phyloP scores from a whole-genome alignment of 2,888 invertebrate species.

The Macrosoma leucophasiata region DNA sequence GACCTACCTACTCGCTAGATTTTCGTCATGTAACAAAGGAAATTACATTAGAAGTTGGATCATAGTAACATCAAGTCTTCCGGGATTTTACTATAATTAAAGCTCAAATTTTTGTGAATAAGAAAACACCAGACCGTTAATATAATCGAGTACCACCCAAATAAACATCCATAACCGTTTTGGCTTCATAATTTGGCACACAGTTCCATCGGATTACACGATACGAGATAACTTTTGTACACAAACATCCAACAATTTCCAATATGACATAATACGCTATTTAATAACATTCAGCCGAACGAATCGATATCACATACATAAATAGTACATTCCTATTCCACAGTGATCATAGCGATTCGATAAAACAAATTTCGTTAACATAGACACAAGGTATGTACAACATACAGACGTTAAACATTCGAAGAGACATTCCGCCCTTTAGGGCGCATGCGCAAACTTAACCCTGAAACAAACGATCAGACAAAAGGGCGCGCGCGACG shows the following conservation, averaged over 20 bases:
- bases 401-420: constrained; percentile 29
- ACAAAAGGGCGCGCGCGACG: constrained; percentile 2
- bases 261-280: constrained; percentile 12
- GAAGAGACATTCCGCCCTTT: constrained; percentile 28
- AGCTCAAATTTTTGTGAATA: constrained; percentile 67
- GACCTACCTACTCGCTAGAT: constrained; percentile 38
- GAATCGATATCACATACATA: constrained; percentile 15
- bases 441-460: constrained; percentile 25
- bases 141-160: constrained; percentile 44
- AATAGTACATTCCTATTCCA: constrained; percentile 15
- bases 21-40: constrained; percentile 27
- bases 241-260: constrained; percentile 32
- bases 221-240: constrained; percentile 42
- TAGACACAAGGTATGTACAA: constrained; percentile 33
- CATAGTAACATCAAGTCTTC: constrained; percentile 40
- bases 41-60: constrained; percentile 31
- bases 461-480: constrained; percentile 7
- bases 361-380: constrained; percentile 26
- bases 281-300: constrained; percentile 9
- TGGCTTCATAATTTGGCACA: constrained; percentile 51
- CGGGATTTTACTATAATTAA: constrained; percentile 70
- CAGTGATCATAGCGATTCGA: constrained; percentile 17
- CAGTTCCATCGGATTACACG: constrained; percentile 41
- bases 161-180: too few species aligned
- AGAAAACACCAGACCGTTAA: too few species aligned